phyloP scores from a whole-genome alignment of 92 coral and sea anemone species.

The Palythoa heliodiscus region DNA sequence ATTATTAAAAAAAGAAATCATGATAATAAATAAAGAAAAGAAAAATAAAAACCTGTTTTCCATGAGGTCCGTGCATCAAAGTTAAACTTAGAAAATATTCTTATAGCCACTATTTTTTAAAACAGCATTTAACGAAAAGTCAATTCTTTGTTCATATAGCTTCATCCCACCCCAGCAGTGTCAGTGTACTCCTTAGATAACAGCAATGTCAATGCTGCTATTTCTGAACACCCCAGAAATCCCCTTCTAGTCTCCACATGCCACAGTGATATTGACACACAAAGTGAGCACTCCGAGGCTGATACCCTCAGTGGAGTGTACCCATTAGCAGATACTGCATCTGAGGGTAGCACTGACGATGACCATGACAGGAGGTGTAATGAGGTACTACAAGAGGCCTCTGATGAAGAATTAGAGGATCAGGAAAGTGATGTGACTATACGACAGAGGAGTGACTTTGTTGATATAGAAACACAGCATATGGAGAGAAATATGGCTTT shows the following conservation, averaged over 20 bases:
- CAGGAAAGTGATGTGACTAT: background rate
- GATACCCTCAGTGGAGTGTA: slow-evolving; percentile 86
- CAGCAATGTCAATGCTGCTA: background rate
- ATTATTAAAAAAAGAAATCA: too few relatives aligned
- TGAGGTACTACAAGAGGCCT: slow-evolving; percentile 19
- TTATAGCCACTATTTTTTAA: too few relatives aligned
- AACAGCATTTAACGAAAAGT: background rate
- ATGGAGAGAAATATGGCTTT: background rate
- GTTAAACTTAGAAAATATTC: too few relatives aligned
- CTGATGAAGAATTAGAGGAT: background rate
- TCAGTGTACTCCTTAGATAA: slow-evolving; percentile 23
- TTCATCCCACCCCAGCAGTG: slow-evolving; percentile 42
- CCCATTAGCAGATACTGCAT: slow-evolving; percentile 83
- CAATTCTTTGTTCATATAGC: background rate
- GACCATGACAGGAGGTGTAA: slow-evolving; percentile 27
- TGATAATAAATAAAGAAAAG: too few relatives aligned
- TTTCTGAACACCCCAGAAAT: slow-evolving; percentile 19
- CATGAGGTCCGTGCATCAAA: too few relatives aligned
- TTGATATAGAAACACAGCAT: background rate
- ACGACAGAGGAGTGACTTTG: background rate
- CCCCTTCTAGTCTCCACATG: background rate
- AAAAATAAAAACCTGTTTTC: too few relatives aligned
- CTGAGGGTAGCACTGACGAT: slow-evolving; percentile 56
- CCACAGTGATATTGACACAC: slow-evolving; percentile 62
- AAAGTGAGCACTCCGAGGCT: slow-evolving; percentile 70